Conservation (phyloP, 1,140 invertebrate species). For the Drosophila kanapiae region DNA sequence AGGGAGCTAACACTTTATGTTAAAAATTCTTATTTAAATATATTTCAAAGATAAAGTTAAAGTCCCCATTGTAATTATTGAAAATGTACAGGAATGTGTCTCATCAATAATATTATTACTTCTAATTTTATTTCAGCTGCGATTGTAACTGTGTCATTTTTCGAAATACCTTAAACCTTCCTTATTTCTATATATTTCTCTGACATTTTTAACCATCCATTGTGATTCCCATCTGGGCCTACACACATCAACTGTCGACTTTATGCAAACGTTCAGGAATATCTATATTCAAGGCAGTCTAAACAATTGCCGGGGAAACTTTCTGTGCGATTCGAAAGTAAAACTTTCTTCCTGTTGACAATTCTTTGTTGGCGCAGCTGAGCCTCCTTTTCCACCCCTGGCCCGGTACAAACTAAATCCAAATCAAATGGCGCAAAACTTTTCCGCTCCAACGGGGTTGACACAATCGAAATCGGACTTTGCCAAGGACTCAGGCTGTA, state of each 20-base stretch:
- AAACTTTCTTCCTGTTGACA: constrained; percentile 73
- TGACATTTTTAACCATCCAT: not conserved
- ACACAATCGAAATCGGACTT: constrained; percentile 51
- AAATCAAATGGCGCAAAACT: constrained; percentile 77
- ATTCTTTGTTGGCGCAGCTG: constrained; percentile 69
- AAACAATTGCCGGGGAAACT: constrained; percentile 66
- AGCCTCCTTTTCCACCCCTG: constrained; percentile 37
- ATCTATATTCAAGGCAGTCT: constrained; percentile 47
- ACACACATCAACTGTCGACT: constrained; percentile 52
- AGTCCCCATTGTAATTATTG: not conserved
- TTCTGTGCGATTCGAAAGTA: constrained; percentile 70
- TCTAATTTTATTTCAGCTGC: not conserved
- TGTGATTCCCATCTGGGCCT: constrained; percentile 20
- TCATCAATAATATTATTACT: not conserved
- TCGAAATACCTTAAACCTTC: constrained; percentile 1
- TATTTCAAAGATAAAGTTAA: not conserved
- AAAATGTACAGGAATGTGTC: not conserved
- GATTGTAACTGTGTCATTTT: not conserved
- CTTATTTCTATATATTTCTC: not conserved
- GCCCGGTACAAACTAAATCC: constrained; percentile 37
- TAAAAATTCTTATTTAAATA: too few species aligned
- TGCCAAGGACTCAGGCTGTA: constrained; percentile 42
- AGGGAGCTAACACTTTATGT: too few species aligned
- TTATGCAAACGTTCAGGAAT: constrained; percentile 35
- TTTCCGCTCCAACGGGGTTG: constrained; percentile 61